Evolutionary conservation across 2,113 vertebrate species (phyloP).

Genomic region (Glareola pratincola): DNA sequence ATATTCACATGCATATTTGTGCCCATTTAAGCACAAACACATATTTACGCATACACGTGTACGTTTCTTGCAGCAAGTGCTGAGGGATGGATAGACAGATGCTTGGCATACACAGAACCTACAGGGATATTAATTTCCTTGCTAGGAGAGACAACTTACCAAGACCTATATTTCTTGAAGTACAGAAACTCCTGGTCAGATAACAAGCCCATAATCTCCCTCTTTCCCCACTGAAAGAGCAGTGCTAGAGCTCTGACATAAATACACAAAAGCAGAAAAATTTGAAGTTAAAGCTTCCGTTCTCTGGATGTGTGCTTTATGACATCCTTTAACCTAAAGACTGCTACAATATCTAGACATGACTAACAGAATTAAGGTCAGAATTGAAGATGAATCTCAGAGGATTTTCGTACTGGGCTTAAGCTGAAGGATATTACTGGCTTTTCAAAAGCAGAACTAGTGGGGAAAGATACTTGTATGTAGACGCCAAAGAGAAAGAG

Average conservation of each 20-base stretch:
- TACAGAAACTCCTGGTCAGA: not conserved
- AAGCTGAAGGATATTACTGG: not conserved
- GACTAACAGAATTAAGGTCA: constrained; percentile 33
- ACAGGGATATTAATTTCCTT: not conserved
- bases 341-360: not conserved
- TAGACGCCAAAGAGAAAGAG: not conserved
- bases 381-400: not conserved
- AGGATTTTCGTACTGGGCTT: not conserved
- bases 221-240: not conserved
- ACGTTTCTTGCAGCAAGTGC: not conserved
- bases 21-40: not conserved
- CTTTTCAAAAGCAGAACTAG: not conserved
- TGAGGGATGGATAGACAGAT: not conserved
- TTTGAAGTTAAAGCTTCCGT: not conserved
- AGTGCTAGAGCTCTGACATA: not conserved
- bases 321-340: not conserved
- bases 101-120: not conserved
- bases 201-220: not conserved
- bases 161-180: not conserved
- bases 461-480: not conserved
- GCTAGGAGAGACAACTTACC: not conserved
- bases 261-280: not conserved
- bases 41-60: not conserved
- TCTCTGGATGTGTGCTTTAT: not conserved
- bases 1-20: not conserved